phyloP scores from a whole-genome alignment of 2,113 vertebrate species.

The Bos taurus region ARS-UCD2.0 NC_037328.1:41746001-41746500 shows the following conservation, averaged over 20 bases:
- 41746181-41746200: not conserved
- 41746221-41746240: not conserved
- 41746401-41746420: not conserved
- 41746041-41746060: not conserved
- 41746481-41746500: not conserved
- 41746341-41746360: not conserved
- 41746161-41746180: not conserved
- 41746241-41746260: not conserved
- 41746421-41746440: not conserved
- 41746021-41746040: rapidly evolving
- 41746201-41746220: not conserved
- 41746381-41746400: not conserved
- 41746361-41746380: not conserved
- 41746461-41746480: not conserved
- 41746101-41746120: not conserved
- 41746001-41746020: not conserved
- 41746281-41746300: not conserved
- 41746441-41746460: not conserved
- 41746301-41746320: not conserved
- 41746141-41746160: not conserved
- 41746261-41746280: not conserved
- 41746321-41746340: not conserved
- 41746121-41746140: not conserved
- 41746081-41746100: not conserved
- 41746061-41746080: not conserved